Evolutionary conservation across 2,888 invertebrate species (phyloP).

Genomic region (Pyrochroa serraticornis): DNA sequence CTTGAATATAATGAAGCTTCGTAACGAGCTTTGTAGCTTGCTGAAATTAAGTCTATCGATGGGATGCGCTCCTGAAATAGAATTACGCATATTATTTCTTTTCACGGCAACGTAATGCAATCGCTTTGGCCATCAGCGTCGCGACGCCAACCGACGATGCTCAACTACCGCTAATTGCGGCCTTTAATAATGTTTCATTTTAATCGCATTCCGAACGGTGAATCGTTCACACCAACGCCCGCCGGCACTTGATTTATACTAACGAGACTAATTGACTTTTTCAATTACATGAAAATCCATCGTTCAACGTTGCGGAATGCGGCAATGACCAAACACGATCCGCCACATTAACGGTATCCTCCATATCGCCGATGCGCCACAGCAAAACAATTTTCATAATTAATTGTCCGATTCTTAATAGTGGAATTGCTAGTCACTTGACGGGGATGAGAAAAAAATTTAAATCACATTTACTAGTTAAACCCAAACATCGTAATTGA

Average conservation of each 20-base stretch:
- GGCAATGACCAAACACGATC: no score
- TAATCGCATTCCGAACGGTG: conserved; percentile 16
- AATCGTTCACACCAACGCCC: conserved; percentile 23
- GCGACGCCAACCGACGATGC: conserved; percentile 5
- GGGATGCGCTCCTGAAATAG: conserved; percentile 3
- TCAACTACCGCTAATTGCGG: conserved; percentile 14
- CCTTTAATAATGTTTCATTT: conserved; percentile 22
- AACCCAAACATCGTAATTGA: no score
- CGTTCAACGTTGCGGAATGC: no score
- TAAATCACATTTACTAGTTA: no score
- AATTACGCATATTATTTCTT: conserved; percentile 18
- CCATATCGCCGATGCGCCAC: no score
- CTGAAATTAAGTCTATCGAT: conserved; percentile 14
- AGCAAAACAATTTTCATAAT: no score
- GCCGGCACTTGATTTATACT: conserved; percentile 24
- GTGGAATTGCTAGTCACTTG: no score
- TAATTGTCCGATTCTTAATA: no score
- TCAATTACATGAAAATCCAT: conserved; percentile 10
- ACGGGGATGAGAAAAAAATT: no score
- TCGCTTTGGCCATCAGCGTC: conserved; percentile 1
- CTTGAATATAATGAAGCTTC: conserved; percentile 15
- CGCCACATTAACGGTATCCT: no score
- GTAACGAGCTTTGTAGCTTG: conserved; percentile 22
- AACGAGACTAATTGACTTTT: conserved; percentile 29
- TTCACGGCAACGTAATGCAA: conserved; percentile 13